A percentile compares a stretch with the other conserved stretches of the same genome.
Evolutionary conservation across 2,113 vertebrate species (phyloP).

Genomic region (Poecile atricapillus): DNA sequence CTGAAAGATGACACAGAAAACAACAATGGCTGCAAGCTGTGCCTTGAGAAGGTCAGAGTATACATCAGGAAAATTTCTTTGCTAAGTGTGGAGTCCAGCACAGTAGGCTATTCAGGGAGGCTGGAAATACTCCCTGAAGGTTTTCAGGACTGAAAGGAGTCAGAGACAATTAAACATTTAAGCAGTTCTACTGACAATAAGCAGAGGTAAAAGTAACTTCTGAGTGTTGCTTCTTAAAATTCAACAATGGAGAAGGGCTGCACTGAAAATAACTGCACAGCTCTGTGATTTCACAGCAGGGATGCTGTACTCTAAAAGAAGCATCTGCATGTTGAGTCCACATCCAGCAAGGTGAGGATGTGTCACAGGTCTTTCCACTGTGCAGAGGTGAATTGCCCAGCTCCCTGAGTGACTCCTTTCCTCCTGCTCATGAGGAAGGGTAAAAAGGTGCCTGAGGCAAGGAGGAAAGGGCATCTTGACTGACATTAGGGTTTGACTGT

Average conservation of each 20-base stretch:
- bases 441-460: neutral
- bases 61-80: neutral
- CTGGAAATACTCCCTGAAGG: neutral
- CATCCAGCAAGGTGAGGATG: rapidly evolving
- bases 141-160: neutral
- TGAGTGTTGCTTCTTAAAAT: neutral
- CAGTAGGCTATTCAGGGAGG: neutral
- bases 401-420: neutral
- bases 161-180: neutral
- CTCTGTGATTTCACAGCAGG: neutral
- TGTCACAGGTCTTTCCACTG: neutral
- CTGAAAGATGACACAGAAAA: neutral
- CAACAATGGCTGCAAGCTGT: neutral
- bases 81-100: neutral
- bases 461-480: neutral
- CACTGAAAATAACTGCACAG: neutral
- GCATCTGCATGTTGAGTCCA: rapidly evolving
- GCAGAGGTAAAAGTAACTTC: neutral
- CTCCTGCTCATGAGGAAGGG: neutral
- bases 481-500: neutral
- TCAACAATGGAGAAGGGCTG: neutral
- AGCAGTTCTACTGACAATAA: neutral
- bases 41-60: neutral
- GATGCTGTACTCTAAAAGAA: neutral
- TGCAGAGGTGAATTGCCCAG: neutral